Evolutionary conservation across 2,797 vertebrate genomes (phyloP), one percentile per base, ranked within the genome.

Genomic region (Gallinago stenura): DNA sequence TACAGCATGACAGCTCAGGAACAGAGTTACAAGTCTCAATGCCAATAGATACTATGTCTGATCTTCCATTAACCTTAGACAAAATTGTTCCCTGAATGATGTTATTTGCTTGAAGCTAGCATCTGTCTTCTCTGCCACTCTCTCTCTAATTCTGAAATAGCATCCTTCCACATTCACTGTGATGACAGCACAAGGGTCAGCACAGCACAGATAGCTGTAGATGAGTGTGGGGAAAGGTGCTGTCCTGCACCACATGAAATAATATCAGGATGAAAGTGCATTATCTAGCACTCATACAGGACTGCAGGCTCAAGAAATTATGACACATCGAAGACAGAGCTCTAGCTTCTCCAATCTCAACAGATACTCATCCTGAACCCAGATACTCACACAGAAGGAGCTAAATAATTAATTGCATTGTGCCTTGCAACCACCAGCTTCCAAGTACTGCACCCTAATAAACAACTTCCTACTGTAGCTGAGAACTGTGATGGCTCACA

Each of bases 51-150:
- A 86, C 33, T 28, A 19, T 26, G 46, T 13, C 85, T 89, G 71
- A 72, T 86, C 51, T 94, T 73, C 60, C 56, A 86, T 48, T 90
- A 93, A 83, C 83, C 90, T 93, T 77, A 76, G 48, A 73, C 72
- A 85, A 86, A 94, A 93, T 28, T 17, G 3, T 58, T 83, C 51
- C 37, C n/a, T 79, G 73, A 90, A 81, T n/a, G 35, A 78, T 70
- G 19, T 35, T 1, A 1, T 51, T 45, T 71, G 45, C 39, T 73
- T 56, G 58, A 81, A 46, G 28, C 15, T 81, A 64, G 14, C 66
- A 91, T 69, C 58, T 41, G 46, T 72, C 46, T 81, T 66, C 69
- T 71, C 37, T 66, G 43, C 19, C 20, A 31, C 50, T 24, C 45
- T 56, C n/a, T 51, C 31, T 50, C 84, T 81, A 60, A 87, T 76